Conservation (phyloP, 2,888 invertebrate genomes). For the Parnassius glacialis region DNA sequence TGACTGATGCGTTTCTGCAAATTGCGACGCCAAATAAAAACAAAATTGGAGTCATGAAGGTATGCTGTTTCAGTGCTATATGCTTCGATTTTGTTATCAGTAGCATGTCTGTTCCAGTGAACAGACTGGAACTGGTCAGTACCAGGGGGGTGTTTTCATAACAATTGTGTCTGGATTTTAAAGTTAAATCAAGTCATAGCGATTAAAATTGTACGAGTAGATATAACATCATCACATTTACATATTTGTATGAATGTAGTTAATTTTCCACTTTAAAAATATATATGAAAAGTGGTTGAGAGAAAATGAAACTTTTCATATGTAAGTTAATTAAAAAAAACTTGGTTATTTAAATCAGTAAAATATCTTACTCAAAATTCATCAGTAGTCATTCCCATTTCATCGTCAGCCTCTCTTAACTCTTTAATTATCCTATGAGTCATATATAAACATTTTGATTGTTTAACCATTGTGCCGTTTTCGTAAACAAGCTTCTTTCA, state of each 20-base stretch:
- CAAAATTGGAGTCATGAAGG: not conserved
- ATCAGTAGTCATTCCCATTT: too few species aligned
- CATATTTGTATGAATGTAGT: too few species aligned
- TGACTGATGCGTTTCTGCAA: not conserved
- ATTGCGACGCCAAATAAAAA: constrained; percentile 8
- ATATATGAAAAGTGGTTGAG: not conserved
- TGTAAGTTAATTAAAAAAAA: not conserved
- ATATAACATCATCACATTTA: too few species aligned
- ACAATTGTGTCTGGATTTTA: constrained; percentile 22
- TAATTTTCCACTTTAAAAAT: too few species aligned
- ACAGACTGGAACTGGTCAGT: too few species aligned
- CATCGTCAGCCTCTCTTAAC: too few species aligned
- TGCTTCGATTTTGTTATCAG: not conserved
- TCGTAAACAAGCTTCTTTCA: too few species aligned
- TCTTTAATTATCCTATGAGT: too few species aligned
- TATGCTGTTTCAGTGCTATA: not conserved
- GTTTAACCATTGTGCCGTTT: too few species aligned
- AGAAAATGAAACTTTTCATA: not conserved
- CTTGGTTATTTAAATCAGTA: too few species aligned
- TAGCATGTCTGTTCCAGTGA: constrained; percentile 6
- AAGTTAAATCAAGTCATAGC: constrained; percentile 7
- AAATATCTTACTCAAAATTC: too few species aligned
- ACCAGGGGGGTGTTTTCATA: constrained; percentile 15
- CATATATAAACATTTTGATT: too few species aligned
- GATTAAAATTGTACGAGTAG: constrained; percentile 3